Conservation (phyloP, 2,888 invertebrate species). For the Ochropleura plecta region DNA sequence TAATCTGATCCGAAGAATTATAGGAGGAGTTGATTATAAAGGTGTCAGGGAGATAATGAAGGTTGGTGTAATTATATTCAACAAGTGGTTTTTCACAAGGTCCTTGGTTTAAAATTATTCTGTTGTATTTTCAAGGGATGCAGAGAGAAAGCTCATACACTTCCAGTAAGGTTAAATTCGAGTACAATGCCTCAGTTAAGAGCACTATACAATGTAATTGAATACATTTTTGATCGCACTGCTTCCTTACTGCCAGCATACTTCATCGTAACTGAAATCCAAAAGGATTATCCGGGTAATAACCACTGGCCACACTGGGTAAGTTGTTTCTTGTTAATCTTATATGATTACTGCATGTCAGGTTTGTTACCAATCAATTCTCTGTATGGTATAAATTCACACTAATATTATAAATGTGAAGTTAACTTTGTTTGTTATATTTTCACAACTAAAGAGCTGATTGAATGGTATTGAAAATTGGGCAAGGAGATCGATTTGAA, state of each 20-base stretch:
- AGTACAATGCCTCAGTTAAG: constrained; percentile 95
- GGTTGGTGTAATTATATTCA: constrained; percentile 81
- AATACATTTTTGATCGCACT: constrained; percentile 97
- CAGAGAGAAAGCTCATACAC: constrained; percentile 96
- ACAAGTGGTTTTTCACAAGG: neutral
- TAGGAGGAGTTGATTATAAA: constrained; percentile 98
- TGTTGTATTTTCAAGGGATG: constrained; percentile 91
- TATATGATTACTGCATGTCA: neutral
- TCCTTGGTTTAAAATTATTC: neutral
- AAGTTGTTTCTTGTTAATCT: constrained; percentile 67
- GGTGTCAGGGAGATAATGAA: constrained; percentile 98
- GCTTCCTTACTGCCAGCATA: constrained; percentile 98
- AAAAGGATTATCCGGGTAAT: constrained; percentile 95
- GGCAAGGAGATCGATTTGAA: too few relatives aligned
- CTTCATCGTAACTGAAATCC: constrained; percentile 98
- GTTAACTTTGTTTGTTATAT: too few relatives aligned
- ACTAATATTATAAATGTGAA: too few relatives aligned
- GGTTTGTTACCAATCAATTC: neutral
- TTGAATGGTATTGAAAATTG: too few relatives aligned
- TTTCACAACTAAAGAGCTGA: too few relatives aligned
- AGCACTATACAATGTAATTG: constrained; percentile 95
- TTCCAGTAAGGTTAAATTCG: constrained; percentile 95
- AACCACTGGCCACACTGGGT: constrained; percentile 98
- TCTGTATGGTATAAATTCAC: neutral
- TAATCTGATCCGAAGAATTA: constrained; percentile 94